Percentiles rank a stretch among this genome's conserved stretches.
These are phyloP conservation scores for Temnothorax unifasciatus DNA, from an alignment of 2,888 invertebrate species.

Conservation along the genomic window DNA sequence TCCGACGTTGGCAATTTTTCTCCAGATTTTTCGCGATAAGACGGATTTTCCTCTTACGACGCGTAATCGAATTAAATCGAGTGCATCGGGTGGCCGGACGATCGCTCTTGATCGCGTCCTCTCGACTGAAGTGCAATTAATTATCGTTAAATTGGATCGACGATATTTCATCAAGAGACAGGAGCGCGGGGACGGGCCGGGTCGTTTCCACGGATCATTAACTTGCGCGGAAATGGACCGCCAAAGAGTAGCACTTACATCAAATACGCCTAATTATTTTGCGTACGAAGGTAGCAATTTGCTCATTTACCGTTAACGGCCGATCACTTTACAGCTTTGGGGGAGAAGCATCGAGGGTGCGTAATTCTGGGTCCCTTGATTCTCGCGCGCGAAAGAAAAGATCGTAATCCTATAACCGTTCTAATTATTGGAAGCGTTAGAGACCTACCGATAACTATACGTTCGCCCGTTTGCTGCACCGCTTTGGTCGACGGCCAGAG, in stretches of 20 bases:
- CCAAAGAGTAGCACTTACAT: slow-evolving; percentile 54
- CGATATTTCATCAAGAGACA: slow-evolving; percentile 67
- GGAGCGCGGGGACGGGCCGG: slow-evolving; percentile 40
- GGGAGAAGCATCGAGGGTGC: neutral
- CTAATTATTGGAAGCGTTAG: slow-evolving; percentile 63
- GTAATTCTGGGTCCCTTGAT: neutral
- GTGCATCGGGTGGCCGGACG: slow-evolving; percentile 65
- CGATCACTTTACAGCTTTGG: slow-evolving; percentile 16
- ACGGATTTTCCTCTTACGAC: slow-evolving; percentile 51
- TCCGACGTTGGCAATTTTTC: slow-evolving; percentile 43
- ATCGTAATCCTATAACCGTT: slow-evolving; percentile 44
- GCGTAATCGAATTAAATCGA: slow-evolving; percentile 74
- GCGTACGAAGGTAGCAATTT: slow-evolving; percentile 28
- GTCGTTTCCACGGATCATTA: slow-evolving; percentile 71
- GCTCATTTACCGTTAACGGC: slow-evolving; percentile 21
- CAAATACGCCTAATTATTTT: slow-evolving; percentile 69
- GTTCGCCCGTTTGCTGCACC: slow-evolving; percentile 40
- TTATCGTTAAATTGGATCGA: slow-evolving; percentile 75
- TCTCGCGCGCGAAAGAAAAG: neutral
- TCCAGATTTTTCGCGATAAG: slow-evolving; percentile 47
- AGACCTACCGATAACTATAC: slow-evolving; percentile 55
- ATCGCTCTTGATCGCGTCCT: slow-evolving; percentile 65
- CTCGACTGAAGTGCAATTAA: slow-evolving; percentile 73
- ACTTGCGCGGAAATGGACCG: slow-evolving; percentile 64
- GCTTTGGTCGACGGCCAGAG: slow-evolving; percentile 39